Evolutionary conservation across 2,888 invertebrate genomes (phyloP), one percentile per base, ranked within the genome.

Genomic region (Selenia dentaria): DNA sequence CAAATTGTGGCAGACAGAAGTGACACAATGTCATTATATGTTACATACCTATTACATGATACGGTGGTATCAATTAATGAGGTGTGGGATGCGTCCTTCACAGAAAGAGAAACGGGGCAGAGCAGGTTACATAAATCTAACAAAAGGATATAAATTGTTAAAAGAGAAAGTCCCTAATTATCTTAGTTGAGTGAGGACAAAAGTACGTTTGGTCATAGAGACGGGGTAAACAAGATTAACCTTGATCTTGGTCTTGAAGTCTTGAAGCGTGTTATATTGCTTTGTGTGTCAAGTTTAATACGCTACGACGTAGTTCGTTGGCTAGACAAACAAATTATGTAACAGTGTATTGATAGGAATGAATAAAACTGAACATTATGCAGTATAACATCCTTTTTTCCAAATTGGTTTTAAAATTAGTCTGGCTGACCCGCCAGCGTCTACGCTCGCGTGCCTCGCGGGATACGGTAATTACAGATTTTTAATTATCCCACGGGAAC

Each of bases 151-250:
- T 46, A 35, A 39, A 39, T 46, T 31, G 16, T 10, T 5, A 31
- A 29, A 46, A 46, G 46, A 26, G 46, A 46, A 46, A 46, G 40
- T 14, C 8, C 13, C 28, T 45, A 45, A 39, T 46, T 39, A 39
- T 32, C 22, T 22, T 8, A 8, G 22, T 22, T 8, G 22, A 6
- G 6, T 22, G 16, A 29, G 27, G 27, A 25, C 25, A 16, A 8
- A 8, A 22, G 18, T 28, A 29, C 28, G 31, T 36, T 14, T 9
- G 9, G 14, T 29, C 12, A 9, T 45, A 39, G 45, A 34, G 45
- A 39, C 18, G 45, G 34, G 38, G 34, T 25, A 38, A 6, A 4
- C 22, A 22, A 5, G 16, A 16, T 16, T 16, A 4, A 4, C 16
- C 16, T 16, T 16, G 16, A 4, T 16, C 16, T 16, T 16, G 16